Evolutionary conservation across 1,140 invertebrate species (phyloP).

Genomic region (Sinonovacula constricta): DNA sequence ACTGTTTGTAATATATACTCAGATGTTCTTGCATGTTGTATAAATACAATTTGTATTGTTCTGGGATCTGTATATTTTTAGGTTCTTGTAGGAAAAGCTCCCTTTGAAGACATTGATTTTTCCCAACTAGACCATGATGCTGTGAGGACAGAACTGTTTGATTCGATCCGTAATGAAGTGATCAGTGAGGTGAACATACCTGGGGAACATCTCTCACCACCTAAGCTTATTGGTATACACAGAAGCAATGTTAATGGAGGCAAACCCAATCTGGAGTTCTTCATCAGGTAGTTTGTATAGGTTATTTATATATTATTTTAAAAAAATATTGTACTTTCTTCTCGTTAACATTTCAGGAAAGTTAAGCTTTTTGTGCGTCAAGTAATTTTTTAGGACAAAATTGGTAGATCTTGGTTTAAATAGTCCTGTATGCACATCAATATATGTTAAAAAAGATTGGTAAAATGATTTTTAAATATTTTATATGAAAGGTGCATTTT

Average conservation of each 20-base stretch:
- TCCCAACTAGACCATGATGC: conserved; percentile 49
- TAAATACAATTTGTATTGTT: too few species aligned
- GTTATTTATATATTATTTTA: neutral
- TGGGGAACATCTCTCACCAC: conserved; percentile 56
- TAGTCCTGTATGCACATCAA: neutral
- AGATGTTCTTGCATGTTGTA: too few species aligned
- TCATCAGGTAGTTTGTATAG: conserved; percentile 65
- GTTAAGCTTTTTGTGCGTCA: neutral
- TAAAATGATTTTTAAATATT: neutral
- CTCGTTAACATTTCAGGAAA: conserved; percentile 8
- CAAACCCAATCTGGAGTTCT: conserved; percentile 77
- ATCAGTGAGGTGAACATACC: conserved; percentile 78
- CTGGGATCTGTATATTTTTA: too few species aligned
- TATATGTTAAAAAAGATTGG: neutral
- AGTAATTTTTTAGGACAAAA: neutral
- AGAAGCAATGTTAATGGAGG: conserved; percentile 72
- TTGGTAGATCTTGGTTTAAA: neutral
- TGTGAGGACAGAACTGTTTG: conserved; percentile 76
- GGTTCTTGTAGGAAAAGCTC: conserved; percentile 66
- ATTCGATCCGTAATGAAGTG: conserved; percentile 76
- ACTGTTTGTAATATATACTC: too few species aligned
- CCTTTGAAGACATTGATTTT: conserved; percentile 65
- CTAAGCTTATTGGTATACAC: conserved; percentile 73
- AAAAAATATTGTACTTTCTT: neutral
- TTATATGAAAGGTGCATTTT: too few species aligned